phyloP scores from a whole-genome alignment of 2,797 vertebrate species.

The Hipposideros larvatus region DNA sequence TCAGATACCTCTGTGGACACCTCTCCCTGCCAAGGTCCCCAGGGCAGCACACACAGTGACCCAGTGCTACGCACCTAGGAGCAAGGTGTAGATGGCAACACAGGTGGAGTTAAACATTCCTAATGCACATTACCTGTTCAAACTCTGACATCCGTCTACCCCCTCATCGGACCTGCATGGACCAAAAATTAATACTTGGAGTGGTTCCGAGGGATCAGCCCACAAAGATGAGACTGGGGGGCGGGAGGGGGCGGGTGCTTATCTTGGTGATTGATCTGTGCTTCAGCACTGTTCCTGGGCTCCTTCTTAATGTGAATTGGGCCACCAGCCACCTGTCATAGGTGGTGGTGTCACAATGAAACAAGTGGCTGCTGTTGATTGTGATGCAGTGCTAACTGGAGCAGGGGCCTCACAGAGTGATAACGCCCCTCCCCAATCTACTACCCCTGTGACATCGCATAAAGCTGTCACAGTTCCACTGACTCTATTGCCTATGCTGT shows the following conservation, averaged over 20 bases:
- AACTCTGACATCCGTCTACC: background rate
- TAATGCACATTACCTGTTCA: background rate
- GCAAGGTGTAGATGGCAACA: too few species aligned
- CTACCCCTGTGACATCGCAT: too few species aligned
- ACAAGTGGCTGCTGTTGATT: background rate
- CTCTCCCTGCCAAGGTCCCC: too few species aligned
- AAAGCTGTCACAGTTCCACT: too few species aligned
- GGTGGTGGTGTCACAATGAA: background rate
- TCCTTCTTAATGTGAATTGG: background rate
- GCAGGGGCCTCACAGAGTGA: too few species aligned
- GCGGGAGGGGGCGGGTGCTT: too few species aligned
- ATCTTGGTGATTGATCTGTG: background rate
- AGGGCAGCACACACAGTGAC: too few species aligned
- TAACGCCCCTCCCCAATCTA: too few species aligned
- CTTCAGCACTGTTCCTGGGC: background rate
- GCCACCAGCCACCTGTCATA: background rate
- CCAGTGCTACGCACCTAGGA: too few species aligned
- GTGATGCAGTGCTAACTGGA: too few species aligned
- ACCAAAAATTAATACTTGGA: background rate
- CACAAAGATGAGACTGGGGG: background rate
- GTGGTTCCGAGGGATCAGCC: background rate
- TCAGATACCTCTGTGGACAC: background rate
- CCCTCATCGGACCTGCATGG: background rate
- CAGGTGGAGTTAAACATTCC: too few species aligned
- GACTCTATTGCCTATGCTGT: too few species aligned